Percentiles rank a stretch among this genome's conserved stretches.
Conservation (phyloP, 2,797 vertebrate genomes). For the Okamejei kenojei region DNA sequence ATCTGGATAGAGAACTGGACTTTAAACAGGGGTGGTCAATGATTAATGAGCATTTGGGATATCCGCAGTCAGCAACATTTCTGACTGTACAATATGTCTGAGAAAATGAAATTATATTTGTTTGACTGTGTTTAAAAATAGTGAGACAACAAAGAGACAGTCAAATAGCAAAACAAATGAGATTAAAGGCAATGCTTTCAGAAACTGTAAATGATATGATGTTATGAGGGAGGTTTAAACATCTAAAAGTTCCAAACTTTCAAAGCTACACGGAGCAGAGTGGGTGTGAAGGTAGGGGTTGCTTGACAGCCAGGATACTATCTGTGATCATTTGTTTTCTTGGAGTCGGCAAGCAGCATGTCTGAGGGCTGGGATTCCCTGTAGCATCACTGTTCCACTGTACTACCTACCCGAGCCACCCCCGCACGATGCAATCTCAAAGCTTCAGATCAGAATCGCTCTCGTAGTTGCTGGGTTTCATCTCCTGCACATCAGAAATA, state of each 20-base stretch:
- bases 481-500: not conserved
- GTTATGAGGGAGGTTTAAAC: constrained; percentile 20
- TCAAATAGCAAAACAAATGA: not conserved
- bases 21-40: not conserved
- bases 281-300: not conserved
- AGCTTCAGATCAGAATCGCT: not conserved
- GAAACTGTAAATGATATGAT: not conserved
- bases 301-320: not conserved
- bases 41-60: not conserved
- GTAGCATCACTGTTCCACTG: not conserved
- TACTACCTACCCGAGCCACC: not conserved
- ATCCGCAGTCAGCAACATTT: not conserved
- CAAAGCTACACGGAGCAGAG: not conserved
- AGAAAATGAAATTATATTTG: not conserved
- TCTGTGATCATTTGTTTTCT: not conserved
- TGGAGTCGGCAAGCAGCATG: not conserved
- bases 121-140: not conserved
- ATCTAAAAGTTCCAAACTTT: constrained; percentile 1
- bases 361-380: not conserved
- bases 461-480: not conserved
- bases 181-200: not conserved
- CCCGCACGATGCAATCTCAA: not conserved
- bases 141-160: not conserved
- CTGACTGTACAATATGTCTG: not conserved
- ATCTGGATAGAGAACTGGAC: not conserved